phyloP scores from a whole-genome alignment of 2,113 vertebrate species.

The Nannospalax galili region DNA sequence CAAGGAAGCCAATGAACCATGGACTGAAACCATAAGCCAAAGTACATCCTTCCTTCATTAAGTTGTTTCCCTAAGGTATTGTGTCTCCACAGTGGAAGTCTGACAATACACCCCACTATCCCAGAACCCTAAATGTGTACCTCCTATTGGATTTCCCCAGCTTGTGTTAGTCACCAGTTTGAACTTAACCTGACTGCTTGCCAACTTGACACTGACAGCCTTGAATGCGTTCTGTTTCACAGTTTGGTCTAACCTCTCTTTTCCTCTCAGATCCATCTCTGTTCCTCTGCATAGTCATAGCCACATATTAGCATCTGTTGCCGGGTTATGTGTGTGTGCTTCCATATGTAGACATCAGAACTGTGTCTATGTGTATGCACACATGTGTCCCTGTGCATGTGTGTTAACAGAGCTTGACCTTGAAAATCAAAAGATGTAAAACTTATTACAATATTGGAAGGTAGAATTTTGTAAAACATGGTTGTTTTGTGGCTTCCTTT shows the following conservation, averaged over 20 bases:
- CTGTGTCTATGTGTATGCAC: background rate
- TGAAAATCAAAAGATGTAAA: background rate
- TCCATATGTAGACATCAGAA: background rate
- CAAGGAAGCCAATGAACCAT: background rate
- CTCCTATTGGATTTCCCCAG: background rate
- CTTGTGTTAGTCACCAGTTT: background rate
- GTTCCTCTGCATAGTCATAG: too few species aligned
- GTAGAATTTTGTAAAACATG: background rate
- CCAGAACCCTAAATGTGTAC: background rate
- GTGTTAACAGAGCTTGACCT: background rate
- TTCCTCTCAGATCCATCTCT: background rate
- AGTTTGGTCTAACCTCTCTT: background rate
- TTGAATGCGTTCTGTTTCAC: background rate
- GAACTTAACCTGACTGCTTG: background rate
- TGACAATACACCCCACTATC: background rate
- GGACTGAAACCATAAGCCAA: background rate
- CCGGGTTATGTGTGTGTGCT: background rate
- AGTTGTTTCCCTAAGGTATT: background rate
- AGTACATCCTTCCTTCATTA: background rate
- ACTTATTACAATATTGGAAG: background rate
- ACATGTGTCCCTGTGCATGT: too few species aligned
- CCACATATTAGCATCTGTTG: background rate
- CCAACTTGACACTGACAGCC: background rate
- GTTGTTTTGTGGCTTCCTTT: background rate
- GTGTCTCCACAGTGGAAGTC: background rate